phyloP scores from a whole-genome alignment of 2,797 vertebrate species.

The Myiothlypis chrysogaster region DNA sequence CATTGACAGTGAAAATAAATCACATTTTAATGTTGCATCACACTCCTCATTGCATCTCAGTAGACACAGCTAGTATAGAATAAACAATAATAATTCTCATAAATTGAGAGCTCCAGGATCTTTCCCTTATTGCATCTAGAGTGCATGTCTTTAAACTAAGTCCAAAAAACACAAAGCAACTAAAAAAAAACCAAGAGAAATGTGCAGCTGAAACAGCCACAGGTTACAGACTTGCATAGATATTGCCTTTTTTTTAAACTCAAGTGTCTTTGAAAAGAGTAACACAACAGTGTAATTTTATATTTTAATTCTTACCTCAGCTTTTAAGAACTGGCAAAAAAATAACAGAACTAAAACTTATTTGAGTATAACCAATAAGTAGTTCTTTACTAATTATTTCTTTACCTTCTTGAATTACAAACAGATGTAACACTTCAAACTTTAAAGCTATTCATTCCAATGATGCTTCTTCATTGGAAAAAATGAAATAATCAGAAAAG shows the following conservation, averaged over 20 bases:
- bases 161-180: background rate
- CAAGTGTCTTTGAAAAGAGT: background rate
- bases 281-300: background rate
- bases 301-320: background rate
- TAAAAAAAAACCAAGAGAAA: background rate
- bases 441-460: background rate
- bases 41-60: slow-evolving; percentile 9
- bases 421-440: background rate
- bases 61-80: background rate
- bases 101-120: background rate
- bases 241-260: background rate
- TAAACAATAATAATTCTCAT: background rate
- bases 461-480: background rate
- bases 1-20: slow-evolving; percentile 31
- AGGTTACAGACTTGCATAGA: background rate
- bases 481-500: background rate
- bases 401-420: background rate
- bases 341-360: background rate
- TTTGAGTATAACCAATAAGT: background rate
- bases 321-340: background rate
- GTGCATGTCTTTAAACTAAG: background rate
- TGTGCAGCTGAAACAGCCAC: background rate
- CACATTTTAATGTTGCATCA: slow-evolving; percentile 9
- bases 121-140: background rate
- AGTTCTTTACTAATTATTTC: background rate